Evolutionary conservation across 2,113 vertebrate genomes (phyloP).

Genomic region (Phasianus colchicus): DNA sequence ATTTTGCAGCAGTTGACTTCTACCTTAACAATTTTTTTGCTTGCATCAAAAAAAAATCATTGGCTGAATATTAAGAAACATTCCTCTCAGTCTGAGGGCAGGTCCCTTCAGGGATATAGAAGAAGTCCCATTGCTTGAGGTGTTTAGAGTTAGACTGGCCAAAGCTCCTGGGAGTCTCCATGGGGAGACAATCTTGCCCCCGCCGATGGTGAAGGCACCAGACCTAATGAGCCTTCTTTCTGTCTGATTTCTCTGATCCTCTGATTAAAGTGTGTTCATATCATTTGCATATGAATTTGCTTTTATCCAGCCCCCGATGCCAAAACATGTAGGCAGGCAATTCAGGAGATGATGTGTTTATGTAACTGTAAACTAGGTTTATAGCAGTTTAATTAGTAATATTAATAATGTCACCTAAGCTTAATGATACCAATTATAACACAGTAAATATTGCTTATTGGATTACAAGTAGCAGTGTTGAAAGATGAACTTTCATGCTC

Average conservation of each 20-base stretch:
- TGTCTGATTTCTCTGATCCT: constrained; percentile 61
- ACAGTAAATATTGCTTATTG: constrained; percentile 77
- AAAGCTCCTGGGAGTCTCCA: constrained; percentile 54
- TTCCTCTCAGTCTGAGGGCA: neutral
- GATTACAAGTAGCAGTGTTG: constrained; percentile 77
- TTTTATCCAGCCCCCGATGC: constrained; percentile 42
- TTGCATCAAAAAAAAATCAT: neutral
- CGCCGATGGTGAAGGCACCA: neutral
- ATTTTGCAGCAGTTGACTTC: neutral
- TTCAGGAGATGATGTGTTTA: constrained; percentile 68
- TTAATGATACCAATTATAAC: constrained; percentile 84
- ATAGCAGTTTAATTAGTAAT: constrained; percentile 80
- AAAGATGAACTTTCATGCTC: constrained; percentile 76
- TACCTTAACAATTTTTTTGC: neutral
- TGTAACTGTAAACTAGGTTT: constrained; percentile 75
- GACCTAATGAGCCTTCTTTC: constrained; percentile 28
- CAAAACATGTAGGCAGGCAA: constrained; percentile 16
- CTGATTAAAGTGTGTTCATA: constrained; percentile 63
- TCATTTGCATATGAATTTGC: constrained; percentile 72
- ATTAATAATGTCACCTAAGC: constrained; percentile 84
- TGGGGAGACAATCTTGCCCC: neutral
- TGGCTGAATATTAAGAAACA: neutral
- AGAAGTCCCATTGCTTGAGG: constrained; percentile 50
- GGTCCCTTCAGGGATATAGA: neutral
- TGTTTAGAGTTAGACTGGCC: constrained; percentile 24